Percentiles rank a stretch among this genome's conserved stretches.
Evolutionary conservation across 2,113 vertebrate genomes (phyloP).

Genomic region (Recurvirostra avosetta): DNA sequence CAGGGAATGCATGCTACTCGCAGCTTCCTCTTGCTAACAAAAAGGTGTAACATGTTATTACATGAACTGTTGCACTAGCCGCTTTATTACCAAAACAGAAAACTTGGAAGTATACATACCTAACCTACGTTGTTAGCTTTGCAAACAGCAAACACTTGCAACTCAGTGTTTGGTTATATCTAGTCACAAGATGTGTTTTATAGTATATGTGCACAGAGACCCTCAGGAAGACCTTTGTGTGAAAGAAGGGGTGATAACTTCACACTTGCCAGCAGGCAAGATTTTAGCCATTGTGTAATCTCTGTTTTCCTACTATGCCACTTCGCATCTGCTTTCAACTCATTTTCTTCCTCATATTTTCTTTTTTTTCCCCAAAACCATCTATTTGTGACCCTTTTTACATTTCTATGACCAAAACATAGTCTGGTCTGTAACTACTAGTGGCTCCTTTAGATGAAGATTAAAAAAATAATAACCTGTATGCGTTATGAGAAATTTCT

Average conservation of each 20-base stretch:
- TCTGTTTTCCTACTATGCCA: not conserved
- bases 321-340: not conserved
- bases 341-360: not conserved
- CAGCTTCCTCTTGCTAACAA: not conserved
- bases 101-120: not conserved
- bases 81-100: not conserved
- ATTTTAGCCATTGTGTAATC: not conserved
- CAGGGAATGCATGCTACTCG: not conserved
- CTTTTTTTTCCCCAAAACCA: not conserved
- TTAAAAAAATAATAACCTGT: not conserved
- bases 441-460: not conserved
- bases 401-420: not conserved
- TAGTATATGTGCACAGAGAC: not conserved
- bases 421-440: not conserved
- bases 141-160: not conserved
- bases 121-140: not conserved
- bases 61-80: too few relatives aligned
- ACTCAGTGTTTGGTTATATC: not conserved
- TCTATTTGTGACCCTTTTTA: not conserved
- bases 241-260: not conserved
- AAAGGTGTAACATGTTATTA: not conserved
- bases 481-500: not conserved
- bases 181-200: not conserved
- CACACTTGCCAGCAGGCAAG: not conserved
- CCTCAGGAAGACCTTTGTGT: not conserved